Conservation (phyloP, 2,113 vertebrate genomes). For the Sigmodon hispidus region DNA sequence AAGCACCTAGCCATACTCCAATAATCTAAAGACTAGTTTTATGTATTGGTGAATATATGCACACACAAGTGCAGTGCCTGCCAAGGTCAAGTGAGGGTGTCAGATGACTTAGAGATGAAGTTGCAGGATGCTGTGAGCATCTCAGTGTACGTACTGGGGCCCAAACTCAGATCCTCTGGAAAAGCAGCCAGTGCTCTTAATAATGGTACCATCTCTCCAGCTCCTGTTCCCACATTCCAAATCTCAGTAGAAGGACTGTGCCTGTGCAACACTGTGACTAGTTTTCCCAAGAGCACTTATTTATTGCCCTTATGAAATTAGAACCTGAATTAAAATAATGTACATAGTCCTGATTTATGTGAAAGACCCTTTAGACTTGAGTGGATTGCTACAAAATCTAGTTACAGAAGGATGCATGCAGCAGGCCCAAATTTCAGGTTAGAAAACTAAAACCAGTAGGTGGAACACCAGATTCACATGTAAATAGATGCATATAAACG, state of each 20-base stretch:
- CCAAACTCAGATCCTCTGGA: neutral
- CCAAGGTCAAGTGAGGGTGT: neutral
- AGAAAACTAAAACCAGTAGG: neutral
- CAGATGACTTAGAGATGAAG: neutral
- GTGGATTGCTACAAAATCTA: neutral
- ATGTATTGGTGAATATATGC: neutral
- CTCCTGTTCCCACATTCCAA: neutral
- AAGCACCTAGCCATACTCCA: neutral
- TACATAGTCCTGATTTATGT: neutral
- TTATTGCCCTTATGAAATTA: neutral
- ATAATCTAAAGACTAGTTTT: neutral
- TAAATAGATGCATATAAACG: neutral
- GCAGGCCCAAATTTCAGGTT: neutral
- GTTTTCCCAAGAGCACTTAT: neutral
- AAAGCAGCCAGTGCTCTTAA: neutral
- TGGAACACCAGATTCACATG: neutral
- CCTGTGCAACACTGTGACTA: neutral
- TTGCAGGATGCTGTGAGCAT: no score
- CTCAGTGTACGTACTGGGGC: no score
- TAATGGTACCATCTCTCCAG: neutral
- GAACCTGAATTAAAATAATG: slow-evolving; percentile 41
- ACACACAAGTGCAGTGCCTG: neutral
- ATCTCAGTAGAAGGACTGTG: neutral
- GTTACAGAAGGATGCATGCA: neutral
- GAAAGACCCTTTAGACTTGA: neutral